Evolutionary conservation across 2,797 vertebrate species (phyloP).

Genomic region (Phalanger gymnotis): DNA sequence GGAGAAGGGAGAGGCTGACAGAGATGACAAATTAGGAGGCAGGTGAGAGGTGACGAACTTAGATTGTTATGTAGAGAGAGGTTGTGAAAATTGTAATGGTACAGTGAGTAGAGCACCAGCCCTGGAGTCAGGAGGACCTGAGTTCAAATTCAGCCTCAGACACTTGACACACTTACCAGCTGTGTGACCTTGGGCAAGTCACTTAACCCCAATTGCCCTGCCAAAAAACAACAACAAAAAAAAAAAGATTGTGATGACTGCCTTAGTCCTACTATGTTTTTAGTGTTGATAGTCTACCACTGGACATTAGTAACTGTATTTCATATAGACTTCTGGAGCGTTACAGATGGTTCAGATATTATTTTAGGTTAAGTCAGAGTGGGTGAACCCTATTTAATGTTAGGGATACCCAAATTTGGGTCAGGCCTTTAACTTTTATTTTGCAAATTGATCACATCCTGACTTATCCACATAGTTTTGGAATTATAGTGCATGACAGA

Average conservation of each 20-base stretch:
- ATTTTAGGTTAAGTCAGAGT: background rate
- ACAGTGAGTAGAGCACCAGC: too few species aligned
- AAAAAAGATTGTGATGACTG: background rate
- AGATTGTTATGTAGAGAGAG: background rate
- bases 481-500: background rate
- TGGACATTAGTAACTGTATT: background rate
- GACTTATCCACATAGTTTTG: background rate
- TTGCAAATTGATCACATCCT: background rate
- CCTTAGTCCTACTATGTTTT: background rate
- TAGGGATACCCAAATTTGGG: background rate
- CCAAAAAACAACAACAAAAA: too few species aligned
- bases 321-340: background rate
- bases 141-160: too few species aligned
- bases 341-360: background rate
- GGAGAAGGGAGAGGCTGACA: background rate
- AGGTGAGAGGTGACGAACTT: background rate
- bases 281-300: background rate
- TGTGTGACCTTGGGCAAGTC: too few species aligned
- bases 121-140: too few species aligned
- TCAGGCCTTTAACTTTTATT: background rate
- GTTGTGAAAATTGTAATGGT: background rate
- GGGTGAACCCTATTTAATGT: background rate
- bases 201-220: too few species aligned
- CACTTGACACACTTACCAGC: too few species aligned
- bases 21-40: background rate